A percentile compares a stretch with the other conserved stretches of the same genome.
Conservation (phyloP, 1,140 invertebrate genomes). For the Trichonephila clavata region DNA sequence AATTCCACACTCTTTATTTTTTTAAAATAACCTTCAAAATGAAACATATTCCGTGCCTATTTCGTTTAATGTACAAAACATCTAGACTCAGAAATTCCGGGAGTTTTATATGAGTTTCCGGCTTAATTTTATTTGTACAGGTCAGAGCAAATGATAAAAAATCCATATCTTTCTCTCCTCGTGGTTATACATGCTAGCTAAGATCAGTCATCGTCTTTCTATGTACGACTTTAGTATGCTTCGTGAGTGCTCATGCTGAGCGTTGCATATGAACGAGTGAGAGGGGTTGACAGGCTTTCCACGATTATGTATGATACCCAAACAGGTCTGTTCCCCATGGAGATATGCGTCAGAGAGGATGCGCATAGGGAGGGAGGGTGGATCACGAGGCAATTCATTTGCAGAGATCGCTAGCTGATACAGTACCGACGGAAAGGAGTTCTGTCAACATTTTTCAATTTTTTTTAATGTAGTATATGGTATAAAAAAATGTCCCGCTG, state of each 20-base stretch:
- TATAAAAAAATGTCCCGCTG: slow-evolving; percentile 12
- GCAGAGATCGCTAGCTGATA: background rate
- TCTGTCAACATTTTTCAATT: slow-evolving; percentile 14
- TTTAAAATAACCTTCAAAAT: too few relatives aligned
- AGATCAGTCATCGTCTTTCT: background rate
- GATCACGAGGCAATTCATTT: background rate
- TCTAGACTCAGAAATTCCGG: too few relatives aligned
- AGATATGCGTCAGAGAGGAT: background rate
- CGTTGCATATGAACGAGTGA: background rate
- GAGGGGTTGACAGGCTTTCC: background rate
- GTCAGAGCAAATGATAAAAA: too few relatives aligned
- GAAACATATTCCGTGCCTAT: too few relatives aligned
- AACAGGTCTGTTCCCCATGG: background rate
- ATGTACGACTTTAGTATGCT: background rate
- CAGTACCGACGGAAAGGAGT: background rate
- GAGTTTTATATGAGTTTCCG: too few relatives aligned
- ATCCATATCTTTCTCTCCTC: too few relatives aligned
- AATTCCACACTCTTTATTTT: too few relatives aligned
- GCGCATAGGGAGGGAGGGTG: background rate
- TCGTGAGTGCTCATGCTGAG: slow-evolving; percentile 3
- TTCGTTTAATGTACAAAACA: too few relatives aligned
- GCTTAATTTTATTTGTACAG: too few relatives aligned
- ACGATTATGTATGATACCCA: background rate
- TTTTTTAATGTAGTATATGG: background rate
- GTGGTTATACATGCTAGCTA: too few relatives aligned